Evolutionary conservation across 2,797 vertebrate species (phyloP).

Genomic region (Sphenodon punctatus): DNA sequence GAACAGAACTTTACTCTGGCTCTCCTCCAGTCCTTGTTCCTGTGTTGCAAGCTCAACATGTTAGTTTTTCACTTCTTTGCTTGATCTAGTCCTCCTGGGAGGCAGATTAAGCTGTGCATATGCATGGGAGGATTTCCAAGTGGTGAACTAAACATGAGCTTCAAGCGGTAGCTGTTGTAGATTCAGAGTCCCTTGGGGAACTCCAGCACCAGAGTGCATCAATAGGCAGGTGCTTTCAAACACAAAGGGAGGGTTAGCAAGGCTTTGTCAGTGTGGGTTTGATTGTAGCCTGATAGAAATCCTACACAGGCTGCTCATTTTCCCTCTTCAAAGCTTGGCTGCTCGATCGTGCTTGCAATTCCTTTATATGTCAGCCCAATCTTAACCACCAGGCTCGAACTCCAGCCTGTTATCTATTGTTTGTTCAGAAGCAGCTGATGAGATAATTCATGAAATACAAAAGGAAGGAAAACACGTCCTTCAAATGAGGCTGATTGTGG

Average conservation of each 20-base stretch:
- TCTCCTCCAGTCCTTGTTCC: neutral
- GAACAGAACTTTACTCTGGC: no score
- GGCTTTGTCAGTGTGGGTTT: neutral
- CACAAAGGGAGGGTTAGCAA: neutral
- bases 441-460: neutral
- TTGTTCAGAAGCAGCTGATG: neutral
- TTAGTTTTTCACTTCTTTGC: neutral
- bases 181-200: neutral
- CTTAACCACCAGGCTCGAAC: neutral
- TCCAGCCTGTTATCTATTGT: rapidly evolving
- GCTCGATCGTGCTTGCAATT: neutral
- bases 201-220: neutral
- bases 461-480: neutral
- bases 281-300: neutral
- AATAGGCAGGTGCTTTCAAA: neutral
- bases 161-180: neutral
- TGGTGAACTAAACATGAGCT: neutral
- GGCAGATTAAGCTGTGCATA: neutral
- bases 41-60: rapidly evolving
- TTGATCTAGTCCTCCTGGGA: neutral
- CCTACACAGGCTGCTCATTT: neutral
- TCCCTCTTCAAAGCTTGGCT: neutral
- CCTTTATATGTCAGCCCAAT: neutral
- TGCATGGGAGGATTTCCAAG: neutral
- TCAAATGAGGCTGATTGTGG: no score